phyloP scores from a whole-genome alignment of 2,113 vertebrate genomes.

The Ploceus nigricollis region DNA sequence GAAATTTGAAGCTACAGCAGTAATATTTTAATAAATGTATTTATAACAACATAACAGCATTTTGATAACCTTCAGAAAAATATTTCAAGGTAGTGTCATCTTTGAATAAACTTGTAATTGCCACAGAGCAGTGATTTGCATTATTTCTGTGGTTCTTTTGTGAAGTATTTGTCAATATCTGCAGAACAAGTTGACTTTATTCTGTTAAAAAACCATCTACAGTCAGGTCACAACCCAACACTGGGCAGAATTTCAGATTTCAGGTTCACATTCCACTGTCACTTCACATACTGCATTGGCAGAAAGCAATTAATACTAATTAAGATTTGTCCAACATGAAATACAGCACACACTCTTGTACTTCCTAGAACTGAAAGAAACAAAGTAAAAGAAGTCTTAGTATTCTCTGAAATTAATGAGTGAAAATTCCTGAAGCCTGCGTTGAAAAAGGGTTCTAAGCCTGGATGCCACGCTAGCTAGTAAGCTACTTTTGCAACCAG shows the following conservation, averaged over 20 bases:
- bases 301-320: constrained; percentile 45
- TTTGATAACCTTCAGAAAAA: constrained; percentile 6
- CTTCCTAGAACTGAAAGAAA: neutral
- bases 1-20: neutral
- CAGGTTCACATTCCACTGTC: neutral
- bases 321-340: neutral
- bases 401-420: neutral
- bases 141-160: neutral
- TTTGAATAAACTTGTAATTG: neutral
- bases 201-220: neutral
- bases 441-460: neutral
- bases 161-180: constrained; percentile 5
- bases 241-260: constrained; percentile 49
- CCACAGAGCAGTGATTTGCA: neutral
- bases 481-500: neutral
- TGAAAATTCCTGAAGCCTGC: neutral
- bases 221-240: neutral
- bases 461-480: neutral
- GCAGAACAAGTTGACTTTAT: neutral
- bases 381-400: neutral
- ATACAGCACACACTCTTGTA: neutral
- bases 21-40: neutral
- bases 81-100: neutral
- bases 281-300: neutral
- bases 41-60: neutral